phyloP scores from a whole-genome alignment of 1,140 invertebrate genomes.

The Drosophila kohkoa region DNA sequence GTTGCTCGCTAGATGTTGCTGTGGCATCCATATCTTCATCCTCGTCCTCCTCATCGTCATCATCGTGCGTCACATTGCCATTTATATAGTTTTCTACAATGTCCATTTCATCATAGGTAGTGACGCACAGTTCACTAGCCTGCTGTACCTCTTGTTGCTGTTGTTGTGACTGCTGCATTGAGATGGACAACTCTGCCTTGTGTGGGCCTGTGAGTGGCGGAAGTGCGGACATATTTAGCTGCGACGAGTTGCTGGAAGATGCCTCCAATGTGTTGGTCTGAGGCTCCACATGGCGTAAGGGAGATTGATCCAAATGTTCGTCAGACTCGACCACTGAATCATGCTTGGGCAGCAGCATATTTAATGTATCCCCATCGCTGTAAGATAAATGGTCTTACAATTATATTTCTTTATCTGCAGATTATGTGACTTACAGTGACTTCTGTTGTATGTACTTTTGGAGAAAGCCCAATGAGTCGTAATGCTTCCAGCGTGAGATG shows the following conservation, averaged over 20 bases:
- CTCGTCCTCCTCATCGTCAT: conserved; percentile 64
- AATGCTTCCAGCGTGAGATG: conserved; percentile 80
- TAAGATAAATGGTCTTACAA: conserved; percentile 7
- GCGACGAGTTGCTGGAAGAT: conserved; percentile 48
- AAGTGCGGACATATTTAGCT: conserved; percentile 61
- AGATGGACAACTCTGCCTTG: conserved; percentile 48
- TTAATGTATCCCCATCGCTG: conserved; percentile 65
- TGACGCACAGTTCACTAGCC: conserved; percentile 62
- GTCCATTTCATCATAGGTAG: conserved; percentile 80
- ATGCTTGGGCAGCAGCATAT: conserved; percentile 64
- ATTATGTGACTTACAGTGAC: conserved; percentile 57
- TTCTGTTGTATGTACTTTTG: conserved; percentile 81
- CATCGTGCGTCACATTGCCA: conserved; percentile 65
- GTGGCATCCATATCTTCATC: conserved; percentile 65
- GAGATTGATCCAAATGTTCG: conserved; percentile 60
- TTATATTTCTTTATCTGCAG: not conserved
- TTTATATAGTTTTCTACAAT: conserved; percentile 77
- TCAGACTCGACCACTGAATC: conserved; percentile 62
- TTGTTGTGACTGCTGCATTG: conserved; percentile 49
- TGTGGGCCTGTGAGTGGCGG: conserved; percentile 66
- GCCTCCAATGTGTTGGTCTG: conserved; percentile 50
- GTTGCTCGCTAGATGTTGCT: conserved; percentile 43
- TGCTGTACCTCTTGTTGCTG: conserved; percentile 58
- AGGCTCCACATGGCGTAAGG: conserved; percentile 47
- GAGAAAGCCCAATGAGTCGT: conserved; percentile 76